A percentile compares a stretch with the other conserved stretches of the same genome.
Conservation (phyloP, 2,113 vertebrate genomes). For the Caranx melampygus region DNA sequence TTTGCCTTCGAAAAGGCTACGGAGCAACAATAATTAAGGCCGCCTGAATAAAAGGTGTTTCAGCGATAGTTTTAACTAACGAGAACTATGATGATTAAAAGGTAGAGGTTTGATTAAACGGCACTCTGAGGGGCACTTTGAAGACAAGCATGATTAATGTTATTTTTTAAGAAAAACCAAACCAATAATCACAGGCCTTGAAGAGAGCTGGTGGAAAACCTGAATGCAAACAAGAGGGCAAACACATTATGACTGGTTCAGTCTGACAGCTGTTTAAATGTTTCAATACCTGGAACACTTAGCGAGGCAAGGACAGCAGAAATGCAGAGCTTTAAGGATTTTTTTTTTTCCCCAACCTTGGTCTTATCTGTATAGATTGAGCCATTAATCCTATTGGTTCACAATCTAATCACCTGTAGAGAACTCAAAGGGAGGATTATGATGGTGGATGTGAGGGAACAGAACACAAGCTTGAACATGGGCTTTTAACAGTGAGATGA, state of each 20-base stretch:
- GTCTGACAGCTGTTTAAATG: not conserved
- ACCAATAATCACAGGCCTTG: not conserved
- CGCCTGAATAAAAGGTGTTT: conserved; percentile 35
- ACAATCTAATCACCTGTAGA: conserved; percentile 17
- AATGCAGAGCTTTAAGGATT: not conserved
- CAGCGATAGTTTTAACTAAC: conserved; percentile 24
- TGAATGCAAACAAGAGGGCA: not conserved
- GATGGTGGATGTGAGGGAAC: not conserved
- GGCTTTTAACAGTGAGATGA: not conserved
- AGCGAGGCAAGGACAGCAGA: not conserved
- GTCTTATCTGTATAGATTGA: not conserved
- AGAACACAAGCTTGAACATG: not conserved
- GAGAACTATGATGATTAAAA: conserved; percentile 40
- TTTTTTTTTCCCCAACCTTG: not conserved
- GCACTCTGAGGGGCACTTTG: accelerated
- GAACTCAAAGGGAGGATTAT: conserved; percentile 11
- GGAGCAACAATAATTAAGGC: conserved; percentile 66
- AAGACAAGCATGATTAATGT: conserved; percentile 9
- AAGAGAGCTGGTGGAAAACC: not conserved
- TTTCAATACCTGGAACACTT: conserved; percentile 2
- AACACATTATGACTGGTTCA: not conserved
- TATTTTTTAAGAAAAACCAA: not conserved
- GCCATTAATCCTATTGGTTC: conserved; percentile 22
- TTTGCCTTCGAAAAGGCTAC: conserved; percentile 63
- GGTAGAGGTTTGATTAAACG: conserved; percentile 23